Base-by-base conservation (phyloP, 30 jellyfish, hydroid and myxozoan species). In the Clytia hemisphaerica region DNA sequence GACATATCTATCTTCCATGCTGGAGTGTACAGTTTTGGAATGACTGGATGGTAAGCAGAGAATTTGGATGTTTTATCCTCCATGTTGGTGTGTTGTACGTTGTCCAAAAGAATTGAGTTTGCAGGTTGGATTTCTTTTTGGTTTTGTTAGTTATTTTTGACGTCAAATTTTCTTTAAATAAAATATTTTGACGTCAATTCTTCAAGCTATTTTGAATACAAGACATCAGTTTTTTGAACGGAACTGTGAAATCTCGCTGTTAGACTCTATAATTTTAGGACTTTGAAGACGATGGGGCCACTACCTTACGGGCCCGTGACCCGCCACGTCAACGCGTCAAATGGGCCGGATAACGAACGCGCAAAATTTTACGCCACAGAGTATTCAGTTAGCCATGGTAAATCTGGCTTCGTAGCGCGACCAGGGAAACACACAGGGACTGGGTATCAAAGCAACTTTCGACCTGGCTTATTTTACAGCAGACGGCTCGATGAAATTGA, bases 1-100 rank as follows among this genome's bases (percentile, higher is more conserved):
- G 71, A 72, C 95, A 84, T 84, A 57, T 84, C 95, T 46, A 53
- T 57, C 49, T 84, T 84, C 89, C 92, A 84, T 33, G 95, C 95
- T 54, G 84, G 95, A 0, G 95, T 84, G 84, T 84, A 77, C 33
- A 62, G 37, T 55, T 77, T 84, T 53, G 95, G 95, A 58, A 84
- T 84, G 45, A 84, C 61, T 2, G 95, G 95, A 60, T 84, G 93
- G 48, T 84, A 84, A n/a, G 88, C 31, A 22, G 95, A 84, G 72
- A 84, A 84, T 29, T 57, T 57, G 25, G 70, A 32, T n/a, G 2
- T 57, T 6, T 57, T 57, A n/a, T n/a, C n/a, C n/a, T n/a, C n/a
- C n/a, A n/a, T n/a, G n/a, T n/a, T n/a, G n/a, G n/a, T n/a, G n/a
- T n/a, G n/a, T n/a, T n/a, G n/a, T n/a, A n/a, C n/a, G n/a, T n/a